Percentiles rank a stretch among this genome's conserved stretches.
These are phyloP conservation scores for Neolamprologus falcicula DNA, from an alignment of 2,113 vertebrate species.

Conservation along the genomic window DNA sequence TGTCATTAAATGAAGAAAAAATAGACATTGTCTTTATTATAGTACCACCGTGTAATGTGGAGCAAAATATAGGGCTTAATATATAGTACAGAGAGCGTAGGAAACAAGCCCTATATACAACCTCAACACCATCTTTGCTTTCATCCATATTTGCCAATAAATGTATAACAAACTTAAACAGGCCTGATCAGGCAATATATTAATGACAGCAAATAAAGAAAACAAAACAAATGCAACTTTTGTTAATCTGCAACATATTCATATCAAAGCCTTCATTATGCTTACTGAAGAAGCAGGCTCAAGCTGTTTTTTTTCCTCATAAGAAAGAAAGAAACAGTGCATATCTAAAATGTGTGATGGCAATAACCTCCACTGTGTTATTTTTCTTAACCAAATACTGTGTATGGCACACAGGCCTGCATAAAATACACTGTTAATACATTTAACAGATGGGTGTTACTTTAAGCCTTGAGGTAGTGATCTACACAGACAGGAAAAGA, in stretches of 20 bases:
- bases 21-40: conserved; percentile 13
- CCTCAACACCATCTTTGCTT: not conserved
- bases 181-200: not conserved
- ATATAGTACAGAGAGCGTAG: not conserved
- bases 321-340: not conserved
- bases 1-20: not conserved
- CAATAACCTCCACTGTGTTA: not conserved
- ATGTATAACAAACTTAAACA: not conserved
- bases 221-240: not conserved
- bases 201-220: not conserved
- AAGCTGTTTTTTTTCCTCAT: not conserved
- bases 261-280: not conserved
- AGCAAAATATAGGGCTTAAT: not conserved
- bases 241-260: not conserved
- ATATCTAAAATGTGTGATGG: not conserved
- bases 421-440: not conserved
- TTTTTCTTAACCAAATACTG: not conserved
- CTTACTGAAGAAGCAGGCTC: not conserved
- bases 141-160: not conserved
- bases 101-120: not conserved
- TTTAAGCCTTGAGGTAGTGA: conserved; percentile 59
- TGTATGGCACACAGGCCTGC: not conserved
- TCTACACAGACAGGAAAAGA: conserved; percentile 4
- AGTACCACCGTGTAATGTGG: not conserved
- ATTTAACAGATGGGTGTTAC: not conserved